phyloP scores from a whole-genome alignment of 2,113 vertebrate species.

The Micromys minutus region DNA sequence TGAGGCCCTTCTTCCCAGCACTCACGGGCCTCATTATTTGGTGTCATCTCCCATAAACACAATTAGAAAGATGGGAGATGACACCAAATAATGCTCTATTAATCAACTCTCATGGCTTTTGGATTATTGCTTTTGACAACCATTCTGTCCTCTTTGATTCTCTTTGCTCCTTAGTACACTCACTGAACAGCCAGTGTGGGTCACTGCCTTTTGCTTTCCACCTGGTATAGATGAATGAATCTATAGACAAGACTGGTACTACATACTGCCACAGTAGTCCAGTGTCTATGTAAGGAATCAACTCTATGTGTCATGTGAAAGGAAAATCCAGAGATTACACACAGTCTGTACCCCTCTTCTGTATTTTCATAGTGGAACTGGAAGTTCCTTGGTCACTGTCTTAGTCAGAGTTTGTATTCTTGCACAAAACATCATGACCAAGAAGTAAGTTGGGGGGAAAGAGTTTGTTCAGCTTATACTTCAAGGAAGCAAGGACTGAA shows the following conservation, averaged over 20 bases:
- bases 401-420: too few species aligned
- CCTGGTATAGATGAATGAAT: neutral
- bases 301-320: neutral
- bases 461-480: too few species aligned
- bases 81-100: rapidly evolving
- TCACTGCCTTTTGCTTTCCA: neutral
- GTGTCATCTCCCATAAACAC: too few species aligned
- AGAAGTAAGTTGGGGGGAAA: too few species aligned
- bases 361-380: neutral
- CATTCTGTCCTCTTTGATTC: rapidly evolving
- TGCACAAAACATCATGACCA: too few species aligned
- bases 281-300: neutral
- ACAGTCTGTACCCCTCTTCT: neutral
- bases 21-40: rapidly evolving
- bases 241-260: rapidly evolving
- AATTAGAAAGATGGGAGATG: too few species aligned
- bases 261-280: neutral
- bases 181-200: rapidly evolving
- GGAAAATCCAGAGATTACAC: neutral
- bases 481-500: too few species aligned
- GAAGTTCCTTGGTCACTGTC: neutral
- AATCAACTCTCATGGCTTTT: neutral
- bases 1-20: neutral
- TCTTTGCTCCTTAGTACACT: neutral
- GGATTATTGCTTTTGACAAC: neutral